phyloP scores from a whole-genome alignment of 2,113 vertebrate genomes.

The Scortum barcoo region DNA sequence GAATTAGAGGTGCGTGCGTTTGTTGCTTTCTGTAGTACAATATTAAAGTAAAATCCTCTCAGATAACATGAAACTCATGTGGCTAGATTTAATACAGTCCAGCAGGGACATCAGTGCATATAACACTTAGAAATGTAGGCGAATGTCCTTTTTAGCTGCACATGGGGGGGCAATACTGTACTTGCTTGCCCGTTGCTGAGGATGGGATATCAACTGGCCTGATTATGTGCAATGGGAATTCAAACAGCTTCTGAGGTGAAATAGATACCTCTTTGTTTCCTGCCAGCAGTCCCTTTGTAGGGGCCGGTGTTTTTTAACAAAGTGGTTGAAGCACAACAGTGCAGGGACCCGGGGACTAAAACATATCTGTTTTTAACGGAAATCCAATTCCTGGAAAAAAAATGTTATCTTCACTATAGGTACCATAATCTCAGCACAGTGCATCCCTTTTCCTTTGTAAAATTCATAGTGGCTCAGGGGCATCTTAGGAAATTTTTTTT shows the following conservation, averaged over 20 bases:
- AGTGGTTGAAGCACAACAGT: conserved; percentile 38
- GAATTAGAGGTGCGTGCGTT: background rate
- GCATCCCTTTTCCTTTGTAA: conserved; percentile 26
- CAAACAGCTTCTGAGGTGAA: conserved; percentile 56
- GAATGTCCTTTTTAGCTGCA: conserved; percentile 32
- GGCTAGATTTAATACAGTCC: background rate
- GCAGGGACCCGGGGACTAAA: conserved; percentile 19
- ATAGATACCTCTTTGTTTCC: conserved; percentile 58
- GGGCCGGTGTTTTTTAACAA: conserved; percentile 18
- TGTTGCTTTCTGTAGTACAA: background rate
- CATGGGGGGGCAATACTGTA: conserved; percentile 10
- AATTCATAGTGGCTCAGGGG: conserved; percentile 36
- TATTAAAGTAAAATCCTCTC: background rate
- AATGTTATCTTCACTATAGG: conserved; percentile 14
- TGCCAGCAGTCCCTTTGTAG: conserved; percentile 39
- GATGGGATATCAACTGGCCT: conserved; percentile 53
- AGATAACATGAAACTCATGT: background rate
- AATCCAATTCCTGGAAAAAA: conserved; percentile 41
- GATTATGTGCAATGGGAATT: conserved; percentile 61
- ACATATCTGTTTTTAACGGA: conserved; percentile 44
- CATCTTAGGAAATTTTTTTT: conserved; percentile 23
- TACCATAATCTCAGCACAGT: conserved; percentile 14
- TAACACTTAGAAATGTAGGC: background rate
- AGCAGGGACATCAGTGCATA: background rate
- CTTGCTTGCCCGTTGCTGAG: conserved; percentile 31